Conservation (phyloP, 2,888 invertebrate genomes). For the Bruchidius siliquastri region DNA sequence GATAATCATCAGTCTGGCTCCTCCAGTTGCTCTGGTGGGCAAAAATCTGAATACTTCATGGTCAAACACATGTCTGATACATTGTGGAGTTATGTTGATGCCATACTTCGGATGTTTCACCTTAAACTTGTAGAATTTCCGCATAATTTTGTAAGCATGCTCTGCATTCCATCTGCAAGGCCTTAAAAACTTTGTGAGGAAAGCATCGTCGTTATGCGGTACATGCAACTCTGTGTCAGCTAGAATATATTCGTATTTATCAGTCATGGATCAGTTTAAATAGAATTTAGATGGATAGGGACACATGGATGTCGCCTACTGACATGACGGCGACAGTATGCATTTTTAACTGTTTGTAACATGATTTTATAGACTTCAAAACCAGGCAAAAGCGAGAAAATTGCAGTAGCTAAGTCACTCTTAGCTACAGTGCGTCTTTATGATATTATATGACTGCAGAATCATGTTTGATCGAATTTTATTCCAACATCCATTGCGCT, state of each 20-base stretch:
- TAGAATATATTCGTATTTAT: constrained; percentile 37
- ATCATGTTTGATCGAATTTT: too few relatives aligned
- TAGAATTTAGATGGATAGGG: too few relatives aligned
- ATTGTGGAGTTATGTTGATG: constrained; percentile 57
- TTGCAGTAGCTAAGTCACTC: too few relatives aligned
- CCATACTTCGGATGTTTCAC: constrained; percentile 59
- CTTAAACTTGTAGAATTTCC: constrained; percentile 68
- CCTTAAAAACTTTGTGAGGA: constrained; percentile 72
- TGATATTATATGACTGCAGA: too few relatives aligned
- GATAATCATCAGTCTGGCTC: constrained; percentile 64
- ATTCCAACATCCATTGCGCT: too few relatives aligned
- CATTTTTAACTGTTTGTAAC: too few relatives aligned
- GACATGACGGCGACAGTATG: too few relatives aligned
- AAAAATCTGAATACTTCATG: constrained; percentile 64
- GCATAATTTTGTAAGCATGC: constrained; percentile 71
- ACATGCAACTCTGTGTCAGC: constrained; percentile 59
- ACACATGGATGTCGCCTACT: too few relatives aligned
- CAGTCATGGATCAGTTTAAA: too few relatives aligned
- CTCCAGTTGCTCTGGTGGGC: constrained; percentile 63
- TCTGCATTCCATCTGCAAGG: constrained; percentile 84
- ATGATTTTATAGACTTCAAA: too few relatives aligned
- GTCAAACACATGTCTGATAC: constrained; percentile 59
- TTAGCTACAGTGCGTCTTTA: too few relatives aligned
- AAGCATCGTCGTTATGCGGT: constrained; percentile 68
- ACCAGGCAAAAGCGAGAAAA: too few relatives aligned